Evolutionary conservation across 1,140 invertebrate genomes (phyloP).

Genomic region (Chironomus striatipennis): DNA sequence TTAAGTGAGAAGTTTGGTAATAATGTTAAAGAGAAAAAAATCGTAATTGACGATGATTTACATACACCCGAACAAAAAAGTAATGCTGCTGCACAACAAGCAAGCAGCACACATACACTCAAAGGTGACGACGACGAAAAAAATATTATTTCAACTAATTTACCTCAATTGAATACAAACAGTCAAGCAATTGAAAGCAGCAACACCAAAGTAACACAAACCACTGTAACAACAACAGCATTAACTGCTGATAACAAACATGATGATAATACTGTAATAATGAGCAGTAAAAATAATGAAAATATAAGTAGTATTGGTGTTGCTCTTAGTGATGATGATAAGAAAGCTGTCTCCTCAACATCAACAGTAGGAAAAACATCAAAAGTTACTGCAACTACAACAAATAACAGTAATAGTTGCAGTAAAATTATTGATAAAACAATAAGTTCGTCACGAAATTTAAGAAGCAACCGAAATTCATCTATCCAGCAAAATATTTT

Average conservation of each 20-base stretch:
- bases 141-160: constrained; percentile 22
- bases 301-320: constrained; percentile 15
- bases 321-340: constrained; percentile 23
- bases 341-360: background rate
- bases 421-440: constrained; percentile 22
- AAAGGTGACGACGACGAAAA: constrained; percentile 4
- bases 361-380: background rate
- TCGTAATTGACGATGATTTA: constrained; percentile 24
- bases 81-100: constrained; percentile 19
- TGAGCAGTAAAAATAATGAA: constrained; percentile 14
- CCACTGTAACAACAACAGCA: constrained; percentile 17
- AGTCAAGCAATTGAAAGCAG: constrained; percentile 21
- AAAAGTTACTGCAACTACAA: background rate
- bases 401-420: background rate
- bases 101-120: constrained; percentile 4
- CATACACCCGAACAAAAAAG: constrained; percentile 23
- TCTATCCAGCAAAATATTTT: background rate
- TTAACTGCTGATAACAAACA: constrained; percentile 10
- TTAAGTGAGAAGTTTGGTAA: constrained; percentile 14
- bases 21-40: constrained; percentile 23
- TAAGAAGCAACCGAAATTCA: constrained; percentile 11
- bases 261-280: constrained; percentile 18
- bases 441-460: constrained; percentile 16
- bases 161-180: constrained; percentile 24
- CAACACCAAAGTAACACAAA: constrained; percentile 20